A percentile compares a stretch with the other conserved stretches of the same genome.
phyloP scores from a whole-genome alignment of 2,797 vertebrate species.

The Sebastes vulpes region DNA sequence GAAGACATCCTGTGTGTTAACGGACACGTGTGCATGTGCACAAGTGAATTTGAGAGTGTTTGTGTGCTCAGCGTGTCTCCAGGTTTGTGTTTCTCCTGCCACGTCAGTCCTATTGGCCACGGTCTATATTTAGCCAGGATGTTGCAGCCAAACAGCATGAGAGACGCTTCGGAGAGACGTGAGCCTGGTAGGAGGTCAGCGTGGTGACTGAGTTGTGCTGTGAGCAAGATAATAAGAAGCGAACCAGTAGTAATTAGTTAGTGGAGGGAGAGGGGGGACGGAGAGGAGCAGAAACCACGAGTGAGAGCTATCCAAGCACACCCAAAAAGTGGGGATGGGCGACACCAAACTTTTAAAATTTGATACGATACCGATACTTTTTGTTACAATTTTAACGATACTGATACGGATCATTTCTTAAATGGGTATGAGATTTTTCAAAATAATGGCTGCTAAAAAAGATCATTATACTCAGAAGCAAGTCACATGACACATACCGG shows the following conservation, averaged over 20 bases:
- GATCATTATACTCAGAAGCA: too few relatives aligned
- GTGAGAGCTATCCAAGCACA: background rate
- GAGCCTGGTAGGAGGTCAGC: slow-evolving; percentile 61
- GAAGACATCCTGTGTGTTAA: too few relatives aligned
- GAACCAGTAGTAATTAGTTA: background rate
- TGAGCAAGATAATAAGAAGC: slow-evolving; percentile 15
- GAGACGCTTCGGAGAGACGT: slow-evolving; percentile 50
- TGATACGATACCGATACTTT: too few relatives aligned
- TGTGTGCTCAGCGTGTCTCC: slow-evolving; percentile 42
- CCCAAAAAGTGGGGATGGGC: background rate
- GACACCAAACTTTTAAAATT: too few relatives aligned
- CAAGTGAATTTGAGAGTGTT: slow-evolving; percentile 22
- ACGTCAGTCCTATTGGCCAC: slow-evolving; percentile 68
- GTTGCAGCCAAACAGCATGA: slow-evolving; percentile 60
- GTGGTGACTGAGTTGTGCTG: slow-evolving; percentile 30
- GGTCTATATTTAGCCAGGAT: slow-evolving; percentile 78
- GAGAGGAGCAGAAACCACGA: background rate
- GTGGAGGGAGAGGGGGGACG: background rate
- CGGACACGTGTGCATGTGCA: background rate
- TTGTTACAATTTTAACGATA: too few relatives aligned
- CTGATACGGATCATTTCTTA: too few relatives aligned
- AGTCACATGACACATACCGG: too few relatives aligned
- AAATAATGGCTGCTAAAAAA: too few relatives aligned
- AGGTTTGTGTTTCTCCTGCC: slow-evolving; percentile 74
- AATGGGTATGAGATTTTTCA: too few relatives aligned